phyloP scores from a whole-genome alignment of 2,888 invertebrate species.

The Mythimna lalbum region DNA sequence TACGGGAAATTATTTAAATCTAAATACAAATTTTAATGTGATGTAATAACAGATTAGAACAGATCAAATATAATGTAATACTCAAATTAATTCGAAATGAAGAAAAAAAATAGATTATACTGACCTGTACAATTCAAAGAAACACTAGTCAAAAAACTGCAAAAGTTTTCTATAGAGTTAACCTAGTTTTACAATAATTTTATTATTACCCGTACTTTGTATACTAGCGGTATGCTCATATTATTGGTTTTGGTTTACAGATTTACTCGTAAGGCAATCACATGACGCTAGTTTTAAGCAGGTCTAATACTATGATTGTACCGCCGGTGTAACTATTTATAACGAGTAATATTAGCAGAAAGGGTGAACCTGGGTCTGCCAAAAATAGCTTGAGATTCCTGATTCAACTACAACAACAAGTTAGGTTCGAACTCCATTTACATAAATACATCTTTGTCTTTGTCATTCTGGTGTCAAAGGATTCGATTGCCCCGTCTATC shows the following conservation, averaged over 20 bases:
- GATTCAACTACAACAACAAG: background rate
- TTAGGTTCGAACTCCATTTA: background rate
- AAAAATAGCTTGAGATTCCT: background rate
- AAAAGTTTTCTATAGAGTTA: constrained; percentile 41
- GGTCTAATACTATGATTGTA: constrained; percentile 21
- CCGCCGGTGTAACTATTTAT: constrained; percentile 5
- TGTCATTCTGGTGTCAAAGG: background rate
- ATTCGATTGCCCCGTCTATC: background rate
- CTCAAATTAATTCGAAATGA: constrained; percentile 22
- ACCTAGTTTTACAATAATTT: constrained; percentile 47
- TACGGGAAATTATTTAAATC: constrained; percentile 40
- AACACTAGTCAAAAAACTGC: constrained; percentile 52
- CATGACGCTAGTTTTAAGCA: constrained; percentile 3
- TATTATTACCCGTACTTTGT: constrained; percentile 17
- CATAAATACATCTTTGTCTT: background rate
- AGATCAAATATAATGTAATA: constrained; percentile 32
- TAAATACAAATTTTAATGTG: constrained; percentile 28
- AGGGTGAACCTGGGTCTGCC: constrained; percentile 17
- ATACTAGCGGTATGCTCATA: constrained; percentile 12
- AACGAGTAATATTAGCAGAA: constrained; percentile 21
- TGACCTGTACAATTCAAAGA: constrained; percentile 41
- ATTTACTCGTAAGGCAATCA: constrained; percentile 7
- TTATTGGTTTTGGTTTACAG: constrained; percentile 19
- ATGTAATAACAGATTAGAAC: constrained; percentile 7
- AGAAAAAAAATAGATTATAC: constrained; percentile 1